These are phyloP conservation scores for Zosterops japonicus DNA, from an alignment of 2,113 vertebrate species.

Conservation along the genomic window DNA sequence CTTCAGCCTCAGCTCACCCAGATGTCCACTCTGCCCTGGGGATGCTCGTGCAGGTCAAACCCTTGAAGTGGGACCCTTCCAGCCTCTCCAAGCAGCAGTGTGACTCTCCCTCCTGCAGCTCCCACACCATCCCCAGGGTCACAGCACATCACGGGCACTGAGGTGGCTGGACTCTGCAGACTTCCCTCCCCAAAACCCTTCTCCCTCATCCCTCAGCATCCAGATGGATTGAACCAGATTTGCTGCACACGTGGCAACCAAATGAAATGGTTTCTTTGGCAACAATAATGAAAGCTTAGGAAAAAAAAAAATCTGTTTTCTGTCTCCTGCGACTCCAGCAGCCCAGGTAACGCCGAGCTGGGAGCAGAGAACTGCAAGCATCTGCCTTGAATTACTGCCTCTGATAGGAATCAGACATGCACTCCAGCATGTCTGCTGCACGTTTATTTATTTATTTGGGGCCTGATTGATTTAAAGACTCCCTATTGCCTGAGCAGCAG, in stretches of 20 bases:
- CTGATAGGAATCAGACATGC: conserved; percentile 58
- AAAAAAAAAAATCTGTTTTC: conserved; percentile 5
- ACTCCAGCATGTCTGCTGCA: conserved; percentile 48
- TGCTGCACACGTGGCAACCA: conserved; percentile 27
- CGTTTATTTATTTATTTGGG: conserved; percentile 61
- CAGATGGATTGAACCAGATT: neutral
- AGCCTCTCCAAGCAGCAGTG: neutral
- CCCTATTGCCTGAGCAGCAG: conserved; percentile 43
- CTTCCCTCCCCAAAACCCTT: neutral
- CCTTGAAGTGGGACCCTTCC: neutral
- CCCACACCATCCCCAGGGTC: neutral
- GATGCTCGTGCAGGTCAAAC: accelerated
- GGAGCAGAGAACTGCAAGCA: neutral
- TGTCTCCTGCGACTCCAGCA: neutral
- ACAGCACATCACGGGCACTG: accelerated
- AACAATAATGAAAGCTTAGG: conserved; percentile 37
- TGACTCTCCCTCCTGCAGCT: neutral
- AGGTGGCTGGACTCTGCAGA: neutral
- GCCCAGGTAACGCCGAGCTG: neutral
- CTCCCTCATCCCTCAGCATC: neutral
- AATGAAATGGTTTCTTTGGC: conserved; percentile 60
- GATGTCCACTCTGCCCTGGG: accelerated
- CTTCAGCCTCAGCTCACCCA: neutral
- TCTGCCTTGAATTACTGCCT: conserved; percentile 56
- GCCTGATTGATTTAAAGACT: conserved; percentile 63